Base-by-base conservation (phyloP, 2,797 vertebrate genomes). In the Sebastes nivosus region DNA sequence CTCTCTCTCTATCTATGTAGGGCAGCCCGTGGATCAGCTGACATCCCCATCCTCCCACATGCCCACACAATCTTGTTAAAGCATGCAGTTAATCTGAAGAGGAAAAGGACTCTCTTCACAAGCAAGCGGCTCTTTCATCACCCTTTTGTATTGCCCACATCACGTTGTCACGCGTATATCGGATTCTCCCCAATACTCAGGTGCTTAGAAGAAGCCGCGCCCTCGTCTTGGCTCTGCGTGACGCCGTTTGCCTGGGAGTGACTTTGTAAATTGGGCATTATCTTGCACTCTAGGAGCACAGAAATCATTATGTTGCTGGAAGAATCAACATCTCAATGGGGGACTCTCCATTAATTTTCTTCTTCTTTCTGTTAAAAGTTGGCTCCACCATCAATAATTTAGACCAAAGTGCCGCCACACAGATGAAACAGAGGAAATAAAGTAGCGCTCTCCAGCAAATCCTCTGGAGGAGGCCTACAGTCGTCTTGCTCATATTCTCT, bases 41-140 rank as follows among this genome's bases (percentile, higher is more conserved):
- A 95, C 92, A 92, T 90, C 86, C 90, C 92, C 94, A 91, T 94
- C 94, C 93, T 95, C 95, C 95, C 93, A 96, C 95, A 91, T 91
- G 88, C 92, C 91, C 89, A 91, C 92, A 93, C 93, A 94, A 95
- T 96, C 95, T 95, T 94, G 94, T 95, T 95, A 95, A 94, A 95
- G 95, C 93, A 88, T 94, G 92, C 90, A 87, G 92, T 93, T 95
- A 92, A 94, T 95, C 94, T 94, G 91, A 93, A 86, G 86, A 94
- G 93, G 91, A 91, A 93, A 90, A 90, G 85, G 89, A 82, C 88
- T 91, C 89, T 92, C 83, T 92, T 92, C 87, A 75, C 84, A 91
- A 89, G 81, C 89, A 89, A 88, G 88, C 77, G 1, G 30, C 67
- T 86, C 88, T 94, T 94, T 94, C 93, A 93, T 94, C 89, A 87